These are phyloP conservation scores for Auanema sp. DNA, from an alignment of 2,888 invertebrate species.

Conservation along the genomic window DNA sequence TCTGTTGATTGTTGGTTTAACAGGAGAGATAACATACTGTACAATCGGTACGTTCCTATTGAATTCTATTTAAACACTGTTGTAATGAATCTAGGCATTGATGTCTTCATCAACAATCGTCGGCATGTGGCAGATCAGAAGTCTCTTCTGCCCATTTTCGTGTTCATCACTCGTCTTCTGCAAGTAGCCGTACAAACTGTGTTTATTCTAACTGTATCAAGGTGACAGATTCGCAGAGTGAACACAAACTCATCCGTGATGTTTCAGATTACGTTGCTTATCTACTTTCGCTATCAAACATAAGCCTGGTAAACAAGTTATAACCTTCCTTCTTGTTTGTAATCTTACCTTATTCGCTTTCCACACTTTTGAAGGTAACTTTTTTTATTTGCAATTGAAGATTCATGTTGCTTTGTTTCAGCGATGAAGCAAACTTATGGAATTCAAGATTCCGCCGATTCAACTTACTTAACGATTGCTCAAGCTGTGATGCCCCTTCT, in stretches of 20 bases:
- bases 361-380: constrained; percentile 40
- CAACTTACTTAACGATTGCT: constrained; percentile 51
- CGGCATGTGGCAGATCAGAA: constrained; percentile 22
- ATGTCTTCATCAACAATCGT: constrained; percentile 34
- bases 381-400: neutral
- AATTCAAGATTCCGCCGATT: constrained; percentile 30
- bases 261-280: constrained; percentile 34
- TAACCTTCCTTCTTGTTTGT: constrained; percentile 60
- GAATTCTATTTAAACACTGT: neutral
- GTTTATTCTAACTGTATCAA: constrained; percentile 53
- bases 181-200: constrained; percentile 61
- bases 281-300: constrained; percentile 33
- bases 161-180: constrained; percentile 51
- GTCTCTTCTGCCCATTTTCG: constrained; percentile 40
- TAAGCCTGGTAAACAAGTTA: constrained; percentile 61
- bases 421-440: constrained; percentile 56
- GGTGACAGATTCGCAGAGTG: constrained; percentile 21
- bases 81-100: constrained; percentile 28
- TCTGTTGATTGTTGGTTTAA: constrained; percentile 55
- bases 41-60: constrained; percentile 26
- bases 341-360: constrained; percentile 56
- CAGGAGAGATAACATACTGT: constrained; percentile 58
- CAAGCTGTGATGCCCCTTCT: constrained; percentile 58
- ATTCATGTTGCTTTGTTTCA: constrained; percentile 3
- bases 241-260: neutral